Percentiles rank a stretch among this genome's conserved stretches.
These are phyloP conservation scores for Macquaria ambigua DNA, from an alignment of 2,113 vertebrate genomes.

Conservation along the genomic window DNA sequence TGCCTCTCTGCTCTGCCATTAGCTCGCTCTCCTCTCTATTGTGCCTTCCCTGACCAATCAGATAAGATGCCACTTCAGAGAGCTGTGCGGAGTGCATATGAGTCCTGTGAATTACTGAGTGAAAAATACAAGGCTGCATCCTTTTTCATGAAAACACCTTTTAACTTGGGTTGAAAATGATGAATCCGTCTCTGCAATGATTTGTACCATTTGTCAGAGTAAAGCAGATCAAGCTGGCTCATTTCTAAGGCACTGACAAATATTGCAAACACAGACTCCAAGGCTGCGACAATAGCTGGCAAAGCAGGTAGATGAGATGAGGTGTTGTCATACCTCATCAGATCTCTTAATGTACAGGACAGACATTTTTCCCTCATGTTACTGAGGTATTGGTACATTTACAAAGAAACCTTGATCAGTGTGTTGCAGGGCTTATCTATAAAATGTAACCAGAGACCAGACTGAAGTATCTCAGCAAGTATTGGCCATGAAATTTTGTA, in stretches of 20 bases:
- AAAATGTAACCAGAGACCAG: background rate
- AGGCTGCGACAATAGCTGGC: conserved; percentile 24
- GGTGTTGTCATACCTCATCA: conserved; percentile 34
- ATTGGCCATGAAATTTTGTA: background rate
- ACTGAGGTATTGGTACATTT: background rate
- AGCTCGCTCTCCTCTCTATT: conserved; percentile 47
- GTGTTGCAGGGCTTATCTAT: background rate
- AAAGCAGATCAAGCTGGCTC: conserved; percentile 35
- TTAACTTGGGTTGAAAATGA: conserved; percentile 41
- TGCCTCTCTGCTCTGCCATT: conserved; percentile 55
- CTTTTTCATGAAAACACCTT: conserved; percentile 28
- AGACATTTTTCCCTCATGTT: background rate
- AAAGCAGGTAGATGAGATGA: conserved; percentile 39
- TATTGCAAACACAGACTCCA: conserved; percentile 29
- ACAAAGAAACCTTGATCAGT: background rate
- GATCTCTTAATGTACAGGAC: conserved; percentile 19
- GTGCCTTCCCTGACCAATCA: conserved; percentile 58
- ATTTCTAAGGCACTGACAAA: conserved; percentile 37
- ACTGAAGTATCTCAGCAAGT: background rate
- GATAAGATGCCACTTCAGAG: conserved; percentile 64
- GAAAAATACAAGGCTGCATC: conserved; percentile 10
- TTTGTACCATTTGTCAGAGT: conserved; percentile 41
- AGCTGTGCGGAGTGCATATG: conserved; percentile 37
- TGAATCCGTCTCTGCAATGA: conserved; percentile 33
- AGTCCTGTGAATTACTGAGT: conserved; percentile 36